These are phyloP conservation scores for Bugulina stolonifera DNA, from an alignment of 2,888 invertebrate genomes.

Conservation along the genomic window DNA sequence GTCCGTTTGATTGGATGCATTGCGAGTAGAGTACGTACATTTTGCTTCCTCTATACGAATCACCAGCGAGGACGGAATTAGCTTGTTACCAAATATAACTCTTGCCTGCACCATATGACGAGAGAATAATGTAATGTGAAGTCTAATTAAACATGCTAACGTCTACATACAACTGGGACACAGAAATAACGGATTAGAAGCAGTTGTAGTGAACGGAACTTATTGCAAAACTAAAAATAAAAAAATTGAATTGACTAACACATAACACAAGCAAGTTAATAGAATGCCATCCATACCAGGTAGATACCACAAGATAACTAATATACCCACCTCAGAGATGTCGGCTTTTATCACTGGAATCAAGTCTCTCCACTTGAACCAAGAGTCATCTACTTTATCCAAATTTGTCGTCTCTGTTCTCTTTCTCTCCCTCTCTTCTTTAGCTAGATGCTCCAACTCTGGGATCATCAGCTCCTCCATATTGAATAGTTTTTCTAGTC, in stretches of 20 bases:
- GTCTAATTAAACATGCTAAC: too few species aligned
- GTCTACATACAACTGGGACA: too few species aligned
- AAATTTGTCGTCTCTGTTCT: conserved; percentile 2
- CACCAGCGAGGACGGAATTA: conserved; percentile 86
- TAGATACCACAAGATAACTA: too few species aligned
- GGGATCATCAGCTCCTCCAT: conserved; percentile 69
- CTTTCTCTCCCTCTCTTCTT: conserved; percentile 27
- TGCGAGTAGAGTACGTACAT: conserved; percentile 78
- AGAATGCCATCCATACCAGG: too few species aligned
- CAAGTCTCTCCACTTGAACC: conserved; percentile 76
- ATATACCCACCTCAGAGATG: conserved; percentile 75
- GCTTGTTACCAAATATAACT: conserved; percentile 86
- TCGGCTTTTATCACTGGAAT: conserved; percentile 94
- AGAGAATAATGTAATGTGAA: too few species aligned
- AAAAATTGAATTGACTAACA: too few species aligned
- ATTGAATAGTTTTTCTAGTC: conserved; percentile 80
- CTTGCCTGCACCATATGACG: conserved; percentile 63
- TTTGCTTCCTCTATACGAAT: conserved; percentile 84
- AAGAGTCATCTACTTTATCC: conserved; percentile 10
- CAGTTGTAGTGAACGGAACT: too few species aligned
- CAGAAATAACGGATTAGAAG: too few species aligned
- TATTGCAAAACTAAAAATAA: too few species aligned
- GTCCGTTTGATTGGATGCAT: conserved; percentile 85
- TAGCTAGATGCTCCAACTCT: conserved; percentile 28
- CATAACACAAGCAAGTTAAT: too few species aligned